Percentiles rank a stretch among this genome's conserved stretches.
Conservation (phyloP, 2,888 invertebrate genomes). For the Pyrochroa serraticornis region DNA sequence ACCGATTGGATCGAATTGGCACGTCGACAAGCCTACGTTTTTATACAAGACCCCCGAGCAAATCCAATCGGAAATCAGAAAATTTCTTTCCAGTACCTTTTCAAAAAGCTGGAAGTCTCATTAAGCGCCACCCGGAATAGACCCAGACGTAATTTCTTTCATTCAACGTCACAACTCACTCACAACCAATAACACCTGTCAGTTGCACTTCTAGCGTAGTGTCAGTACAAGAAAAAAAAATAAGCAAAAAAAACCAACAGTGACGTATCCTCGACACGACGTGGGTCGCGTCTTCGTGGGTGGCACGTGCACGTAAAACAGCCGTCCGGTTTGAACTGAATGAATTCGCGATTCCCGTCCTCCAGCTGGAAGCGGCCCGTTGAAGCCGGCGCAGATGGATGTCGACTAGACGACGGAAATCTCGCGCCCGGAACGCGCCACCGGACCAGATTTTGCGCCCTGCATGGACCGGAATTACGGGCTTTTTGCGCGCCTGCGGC, state of each 20-base stretch:
- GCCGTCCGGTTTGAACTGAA: constrained; percentile 38
- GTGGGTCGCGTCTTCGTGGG: constrained; percentile 28
- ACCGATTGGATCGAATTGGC: too few relatives aligned
- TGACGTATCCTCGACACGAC: constrained; percentile 13
- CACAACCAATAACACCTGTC: constrained; percentile 24
- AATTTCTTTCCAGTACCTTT: constrained; percentile 5
- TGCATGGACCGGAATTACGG: too few relatives aligned
- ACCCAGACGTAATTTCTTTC: neutral
- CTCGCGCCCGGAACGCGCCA: neutral
- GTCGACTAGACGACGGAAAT: constrained; percentile 16
- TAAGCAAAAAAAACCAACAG: constrained; percentile 16
- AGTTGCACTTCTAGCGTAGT: constrained; percentile 16
- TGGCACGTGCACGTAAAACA: constrained; percentile 30
- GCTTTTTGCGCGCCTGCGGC: constrained; percentile 43
- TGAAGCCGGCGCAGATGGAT: constrained; percentile 31
- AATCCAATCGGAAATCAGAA: too few relatives aligned
- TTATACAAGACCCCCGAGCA: too few relatives aligned
- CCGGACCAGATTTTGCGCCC: constrained; percentile 31
- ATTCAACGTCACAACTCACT: constrained; percentile 17
- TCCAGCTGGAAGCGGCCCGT: constrained; percentile 36
- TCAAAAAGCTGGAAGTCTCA: neutral
- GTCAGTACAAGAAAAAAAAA: constrained; percentile 9
- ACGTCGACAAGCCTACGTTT: too few relatives aligned
- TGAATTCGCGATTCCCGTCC: constrained; percentile 29
- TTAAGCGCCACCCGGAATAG: neutral